phyloP scores from a whole-genome alignment of 2,113 vertebrate species.

The Gila orcuttii region DNA sequence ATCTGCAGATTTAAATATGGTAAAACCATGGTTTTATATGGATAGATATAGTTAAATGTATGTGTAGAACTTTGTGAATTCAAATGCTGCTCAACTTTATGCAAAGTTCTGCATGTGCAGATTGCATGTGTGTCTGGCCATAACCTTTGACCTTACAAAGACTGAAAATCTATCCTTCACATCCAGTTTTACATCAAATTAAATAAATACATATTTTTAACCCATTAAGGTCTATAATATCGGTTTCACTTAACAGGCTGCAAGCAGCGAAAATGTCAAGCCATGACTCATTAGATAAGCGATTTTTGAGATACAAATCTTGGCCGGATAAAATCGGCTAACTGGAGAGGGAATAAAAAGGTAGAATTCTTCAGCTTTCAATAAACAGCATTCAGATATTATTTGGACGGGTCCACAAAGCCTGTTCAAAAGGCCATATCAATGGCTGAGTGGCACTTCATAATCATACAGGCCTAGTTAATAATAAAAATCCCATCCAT shows the following conservation, averaged over 20 bases:
- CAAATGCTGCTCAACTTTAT: neutral
- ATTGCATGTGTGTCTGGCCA: neutral
- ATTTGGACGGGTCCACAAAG: neutral
- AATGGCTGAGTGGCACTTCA: slow-evolving; percentile 7
- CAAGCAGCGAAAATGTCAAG: neutral
- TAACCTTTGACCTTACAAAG: neutral
- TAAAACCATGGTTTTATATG: neutral
- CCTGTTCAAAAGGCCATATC: neutral
- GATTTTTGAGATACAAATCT: neutral
- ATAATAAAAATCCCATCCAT: slow-evolving; percentile 22
- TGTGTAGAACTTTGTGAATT: neutral
- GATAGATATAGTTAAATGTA: neutral
- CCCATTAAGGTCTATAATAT: neutral
- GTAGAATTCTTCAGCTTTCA: neutral
- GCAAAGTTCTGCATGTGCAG: neutral
- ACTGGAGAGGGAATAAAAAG: neutral
- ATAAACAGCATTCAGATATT: slow-evolving; percentile 4
- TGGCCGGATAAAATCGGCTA: neutral
- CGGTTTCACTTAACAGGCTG: no score
- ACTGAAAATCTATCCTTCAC: neutral
- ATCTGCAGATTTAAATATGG: neutral
- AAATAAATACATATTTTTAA: neutral
- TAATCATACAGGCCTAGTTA: slow-evolving; percentile 20
- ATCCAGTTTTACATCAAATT: neutral
- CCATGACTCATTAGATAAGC: neutral